Percentiles rank a stretch among this genome's conserved stretches.
These are phyloP conservation scores for Drosophila neoperkinsi DNA, from an alignment of 2,888 invertebrate species.

Conservation along the genomic window DNA sequence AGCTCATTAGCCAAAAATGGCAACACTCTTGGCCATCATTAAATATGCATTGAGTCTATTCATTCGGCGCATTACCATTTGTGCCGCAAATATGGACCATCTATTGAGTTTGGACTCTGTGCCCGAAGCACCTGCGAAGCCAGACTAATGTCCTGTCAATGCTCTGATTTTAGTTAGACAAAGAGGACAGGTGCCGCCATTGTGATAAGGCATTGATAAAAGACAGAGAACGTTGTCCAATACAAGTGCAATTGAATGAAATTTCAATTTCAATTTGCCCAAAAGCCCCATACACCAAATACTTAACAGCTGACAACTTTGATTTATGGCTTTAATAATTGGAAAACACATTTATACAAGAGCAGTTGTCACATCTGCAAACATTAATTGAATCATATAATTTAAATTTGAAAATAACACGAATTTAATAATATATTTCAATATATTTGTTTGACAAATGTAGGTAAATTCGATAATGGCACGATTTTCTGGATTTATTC, in stretches of 20 bases:
- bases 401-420: neutral
- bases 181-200: slow-evolving; percentile 13
- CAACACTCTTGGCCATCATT: slow-evolving; percentile 43
- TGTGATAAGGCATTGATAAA: slow-evolving; percentile 2
- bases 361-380: neutral
- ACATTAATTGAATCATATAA: neutral
- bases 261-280: slow-evolving; percentile 11
- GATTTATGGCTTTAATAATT: neutral
- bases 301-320: neutral
- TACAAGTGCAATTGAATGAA: slow-evolving; percentile 19
- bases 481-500: neutral
- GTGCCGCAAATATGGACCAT: slow-evolving; percentile 2
- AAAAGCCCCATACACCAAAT: neutral
- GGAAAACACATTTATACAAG: neutral
- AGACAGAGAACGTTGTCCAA: slow-evolving; percentile 7
- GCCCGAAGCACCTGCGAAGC: slow-evolving; percentile 21
- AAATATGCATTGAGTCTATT: slow-evolving; percentile 73
- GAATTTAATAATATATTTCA: neutral
- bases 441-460: neutral
- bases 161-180: slow-evolving; percentile 34
- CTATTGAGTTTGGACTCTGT: neutral
- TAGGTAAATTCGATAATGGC: neutral
- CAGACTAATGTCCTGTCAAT: slow-evolving; percentile 38
- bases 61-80: slow-evolving; percentile 44
- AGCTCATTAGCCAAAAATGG: slow-evolving; percentile 11